Percentiles rank a stretch among this genome's conserved stretches.
Conservation (phyloP, 2,113 vertebrate species). For the Oceanites oceanicus region DNA sequence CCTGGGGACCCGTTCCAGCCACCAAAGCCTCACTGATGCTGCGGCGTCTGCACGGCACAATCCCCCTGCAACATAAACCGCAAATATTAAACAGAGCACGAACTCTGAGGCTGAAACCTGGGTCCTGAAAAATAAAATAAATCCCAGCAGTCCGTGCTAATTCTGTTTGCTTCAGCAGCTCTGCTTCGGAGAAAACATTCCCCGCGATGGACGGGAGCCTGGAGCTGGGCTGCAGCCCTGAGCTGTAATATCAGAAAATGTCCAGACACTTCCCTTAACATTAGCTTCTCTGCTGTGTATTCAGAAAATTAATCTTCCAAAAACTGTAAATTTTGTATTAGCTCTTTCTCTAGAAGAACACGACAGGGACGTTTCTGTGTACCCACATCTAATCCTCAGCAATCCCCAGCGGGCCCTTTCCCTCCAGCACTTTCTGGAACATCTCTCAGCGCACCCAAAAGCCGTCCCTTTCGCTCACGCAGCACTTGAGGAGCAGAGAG, state of each 20-base stretch:
- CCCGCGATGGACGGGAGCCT: background rate
- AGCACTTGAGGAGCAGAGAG: background rate
- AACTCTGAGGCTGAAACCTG: background rate
- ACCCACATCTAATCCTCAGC: background rate
- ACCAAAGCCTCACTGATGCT: background rate
- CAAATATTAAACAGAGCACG: background rate
- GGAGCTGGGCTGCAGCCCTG: background rate
- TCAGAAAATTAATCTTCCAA: background rate
- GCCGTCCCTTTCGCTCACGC: rapidly evolving
- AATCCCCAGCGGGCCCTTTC: background rate
- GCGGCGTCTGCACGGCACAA: background rate
- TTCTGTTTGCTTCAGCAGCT: background rate
- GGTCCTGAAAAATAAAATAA: background rate
- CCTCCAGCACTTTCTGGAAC: background rate
- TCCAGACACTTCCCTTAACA: background rate
- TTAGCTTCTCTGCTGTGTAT: background rate
- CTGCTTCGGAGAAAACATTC: background rate
- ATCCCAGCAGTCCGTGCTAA: background rate
- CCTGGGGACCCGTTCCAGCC: background rate
- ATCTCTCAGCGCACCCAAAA: background rate
- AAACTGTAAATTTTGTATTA: rapidly evolving
- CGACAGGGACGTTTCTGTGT: background rate
- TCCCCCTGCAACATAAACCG: background rate
- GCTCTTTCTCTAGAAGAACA: background rate
- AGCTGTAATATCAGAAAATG: rapidly evolving